These are phyloP conservation scores for Nematostella vectensis DNA, from an alignment of 92 coral and sea anemone species.

Conservation along the genomic window DNA sequence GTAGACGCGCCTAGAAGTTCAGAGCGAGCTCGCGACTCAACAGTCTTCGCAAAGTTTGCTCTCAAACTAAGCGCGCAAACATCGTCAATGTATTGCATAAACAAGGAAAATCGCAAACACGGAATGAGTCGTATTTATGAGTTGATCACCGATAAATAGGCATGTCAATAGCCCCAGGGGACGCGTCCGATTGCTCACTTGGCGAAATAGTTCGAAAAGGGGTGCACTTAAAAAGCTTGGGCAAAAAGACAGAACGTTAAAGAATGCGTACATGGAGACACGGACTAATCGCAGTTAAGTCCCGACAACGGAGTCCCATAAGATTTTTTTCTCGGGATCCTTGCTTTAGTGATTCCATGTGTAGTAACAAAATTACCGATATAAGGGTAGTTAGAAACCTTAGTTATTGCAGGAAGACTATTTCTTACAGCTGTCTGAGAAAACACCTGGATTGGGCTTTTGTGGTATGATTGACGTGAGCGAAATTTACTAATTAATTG, in stretches of 20 bases:
- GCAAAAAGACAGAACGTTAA: too few relatives aligned
- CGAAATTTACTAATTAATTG: slow-evolving; percentile 99
- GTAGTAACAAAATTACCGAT: too few relatives aligned
- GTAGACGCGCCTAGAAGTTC: too few relatives aligned
- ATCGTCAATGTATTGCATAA: slow-evolving; percentile 69
- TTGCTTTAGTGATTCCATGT: too few relatives aligned
- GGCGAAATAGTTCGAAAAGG: slow-evolving; percentile 8
- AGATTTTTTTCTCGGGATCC: too few relatives aligned
- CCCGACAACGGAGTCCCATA: too few relatives aligned
- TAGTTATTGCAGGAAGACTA: slow-evolving; percentile 59
- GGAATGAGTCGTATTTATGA: slow-evolving; percentile 65
- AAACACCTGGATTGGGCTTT: slow-evolving; percentile 87
- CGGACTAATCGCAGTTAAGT: too few relatives aligned
- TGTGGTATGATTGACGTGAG: slow-evolving; percentile 91
- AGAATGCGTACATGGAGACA: too few relatives aligned
- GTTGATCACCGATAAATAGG: slow-evolving; percentile 64
- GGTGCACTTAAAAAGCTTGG: too few relatives aligned
- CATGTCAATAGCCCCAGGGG: slow-evolving; percentile 45
- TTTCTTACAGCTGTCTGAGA: slow-evolving; percentile 85
- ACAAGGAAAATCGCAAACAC: slow-evolving; percentile 79
- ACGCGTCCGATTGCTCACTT: slow-evolving; percentile 79
- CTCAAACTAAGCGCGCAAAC: slow-evolving; percentile 56
- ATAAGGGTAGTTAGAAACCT: slow-evolving; percentile 44
- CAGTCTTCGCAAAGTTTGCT: too few relatives aligned
- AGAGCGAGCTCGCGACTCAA: too few relatives aligned